These are phyloP conservation scores for Phyllostomus hastatus DNA, from an alignment of 2,113 vertebrate genomes.

Conservation along the genomic window DNA sequence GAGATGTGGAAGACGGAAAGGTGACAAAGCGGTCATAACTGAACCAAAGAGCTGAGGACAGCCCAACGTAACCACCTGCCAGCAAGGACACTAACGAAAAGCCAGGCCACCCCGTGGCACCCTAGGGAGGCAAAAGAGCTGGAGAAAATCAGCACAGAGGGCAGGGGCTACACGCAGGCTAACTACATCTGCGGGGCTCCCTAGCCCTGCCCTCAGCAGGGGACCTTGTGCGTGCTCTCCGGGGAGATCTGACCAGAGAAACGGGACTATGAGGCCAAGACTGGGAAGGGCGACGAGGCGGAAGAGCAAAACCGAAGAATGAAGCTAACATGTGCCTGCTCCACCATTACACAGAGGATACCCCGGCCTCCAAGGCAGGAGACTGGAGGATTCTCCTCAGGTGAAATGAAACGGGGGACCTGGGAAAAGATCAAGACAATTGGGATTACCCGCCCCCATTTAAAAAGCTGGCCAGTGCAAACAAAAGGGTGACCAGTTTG, in stretches of 20 bases:
- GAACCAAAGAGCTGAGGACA: neutral
- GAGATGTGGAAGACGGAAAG: neutral
- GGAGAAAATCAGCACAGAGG: neutral
- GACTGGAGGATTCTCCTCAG: neutral
- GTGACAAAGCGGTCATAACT: neutral
- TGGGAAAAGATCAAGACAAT: neutral
- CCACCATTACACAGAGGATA: neutral
- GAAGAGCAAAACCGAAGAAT: neutral
- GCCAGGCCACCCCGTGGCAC: neutral
- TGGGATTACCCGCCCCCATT: neutral
- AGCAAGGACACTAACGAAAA: neutral
- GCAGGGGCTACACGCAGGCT: neutral
- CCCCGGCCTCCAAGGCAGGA: neutral
- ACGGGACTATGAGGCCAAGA: neutral
- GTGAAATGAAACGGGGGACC: neutral
- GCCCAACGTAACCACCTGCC: neutral
- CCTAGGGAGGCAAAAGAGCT: neutral
- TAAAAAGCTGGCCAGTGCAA: neutral
- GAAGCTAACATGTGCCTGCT: neutral
- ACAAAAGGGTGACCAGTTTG: too few species aligned
- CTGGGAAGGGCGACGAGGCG: neutral
- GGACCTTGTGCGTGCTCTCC: fast-evolving
- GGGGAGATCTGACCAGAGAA: neutral
- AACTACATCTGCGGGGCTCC: neutral
- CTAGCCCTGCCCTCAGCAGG: fast-evolving